A percentile compares a stretch with the other conserved stretches of the same genome.
phyloP scores from a whole-genome alignment of 2,113 vertebrate species.

The Gobiocypris rarus region DNA sequence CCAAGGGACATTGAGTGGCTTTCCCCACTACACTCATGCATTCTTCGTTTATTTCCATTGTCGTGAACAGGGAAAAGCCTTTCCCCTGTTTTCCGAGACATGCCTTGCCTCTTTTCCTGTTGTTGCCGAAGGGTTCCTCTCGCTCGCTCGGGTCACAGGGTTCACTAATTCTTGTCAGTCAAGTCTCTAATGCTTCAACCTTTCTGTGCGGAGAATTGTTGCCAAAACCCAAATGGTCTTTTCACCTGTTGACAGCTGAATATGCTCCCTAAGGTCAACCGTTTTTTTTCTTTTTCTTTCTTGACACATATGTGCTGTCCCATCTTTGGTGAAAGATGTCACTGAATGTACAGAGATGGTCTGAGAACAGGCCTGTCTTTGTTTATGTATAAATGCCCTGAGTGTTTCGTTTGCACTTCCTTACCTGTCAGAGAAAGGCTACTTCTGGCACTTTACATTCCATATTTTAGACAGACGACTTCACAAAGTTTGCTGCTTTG shows the following conservation, averaged over 20 bases:
- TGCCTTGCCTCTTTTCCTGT: constrained; percentile 53
- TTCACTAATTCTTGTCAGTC: constrained; percentile 13
- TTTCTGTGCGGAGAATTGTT: constrained; percentile 11
- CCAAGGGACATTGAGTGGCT: constrained; percentile 29
- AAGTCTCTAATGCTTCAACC: not conserved
- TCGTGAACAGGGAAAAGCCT: constrained; percentile 45
- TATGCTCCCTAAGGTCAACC: constrained; percentile 20
- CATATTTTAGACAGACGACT: not conserved
- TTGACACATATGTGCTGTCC: not conserved
- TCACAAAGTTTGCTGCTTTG: not conserved
- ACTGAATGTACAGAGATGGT: not conserved
- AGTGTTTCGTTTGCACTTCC: constrained; percentile 25
- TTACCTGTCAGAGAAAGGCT: not conserved
- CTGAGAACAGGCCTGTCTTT: constrained; percentile 17
- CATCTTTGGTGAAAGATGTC: constrained; percentile 23
- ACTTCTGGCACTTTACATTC: constrained; percentile 39
- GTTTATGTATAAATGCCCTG: constrained; percentile 33
- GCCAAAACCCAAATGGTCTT: constrained; percentile 8
- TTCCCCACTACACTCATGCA: constrained; percentile 16
- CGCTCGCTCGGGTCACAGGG: constrained; percentile 19
- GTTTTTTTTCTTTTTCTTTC: not conserved
- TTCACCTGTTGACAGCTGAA: constrained; percentile 38
- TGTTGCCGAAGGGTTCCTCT: constrained; percentile 46
- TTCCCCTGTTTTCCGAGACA: constrained; percentile 49
- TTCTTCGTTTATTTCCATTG: constrained; percentile 50